These are phyloP conservation scores for Microcebus tavaratra DNA, from an alignment of 2,113 vertebrate genomes.

Conservation along the genomic window DNA sequence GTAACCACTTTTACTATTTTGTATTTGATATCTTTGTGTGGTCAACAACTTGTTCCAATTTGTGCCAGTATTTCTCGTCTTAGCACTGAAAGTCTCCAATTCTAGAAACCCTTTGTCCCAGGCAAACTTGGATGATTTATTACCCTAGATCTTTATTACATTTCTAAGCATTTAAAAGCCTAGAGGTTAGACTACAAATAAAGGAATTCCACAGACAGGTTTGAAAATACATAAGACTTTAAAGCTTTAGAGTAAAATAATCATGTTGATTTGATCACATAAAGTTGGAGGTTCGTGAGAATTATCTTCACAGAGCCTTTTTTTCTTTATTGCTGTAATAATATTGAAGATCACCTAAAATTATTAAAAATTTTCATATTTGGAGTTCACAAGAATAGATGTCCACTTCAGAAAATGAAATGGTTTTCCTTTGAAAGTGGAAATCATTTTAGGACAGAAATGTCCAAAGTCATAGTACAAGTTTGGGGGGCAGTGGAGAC, in stretches of 20 bases:
- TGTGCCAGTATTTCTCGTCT: not conserved
- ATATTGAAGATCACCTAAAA: not conserved
- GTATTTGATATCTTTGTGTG: not conserved
- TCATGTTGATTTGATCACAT: not conserved
- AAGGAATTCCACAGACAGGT: not conserved
- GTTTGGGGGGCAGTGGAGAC: not conserved
- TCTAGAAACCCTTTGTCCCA: not conserved
- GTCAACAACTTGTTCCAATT: not conserved
- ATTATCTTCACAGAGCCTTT: not conserved
- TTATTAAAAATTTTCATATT: not conserved
- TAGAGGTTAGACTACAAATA: not conserved
- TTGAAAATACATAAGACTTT: not conserved
- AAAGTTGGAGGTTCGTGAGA: not conserved
- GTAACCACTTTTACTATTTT: not conserved
- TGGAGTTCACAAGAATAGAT: not conserved
- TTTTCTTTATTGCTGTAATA: not conserved
- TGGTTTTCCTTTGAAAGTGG: not conserved
- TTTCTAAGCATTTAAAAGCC: not conserved
- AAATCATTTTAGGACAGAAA: not conserved
- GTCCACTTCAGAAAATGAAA: not conserved
- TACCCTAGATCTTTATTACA: not conserved
- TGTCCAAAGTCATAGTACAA: not conserved
- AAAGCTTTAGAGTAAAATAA: not conserved
- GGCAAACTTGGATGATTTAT: not conserved
- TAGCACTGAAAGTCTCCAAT: no score